Base-by-base conservation (phyloP, 2,113 vertebrate genomes). In the Hemicordylus capensis region DNA sequence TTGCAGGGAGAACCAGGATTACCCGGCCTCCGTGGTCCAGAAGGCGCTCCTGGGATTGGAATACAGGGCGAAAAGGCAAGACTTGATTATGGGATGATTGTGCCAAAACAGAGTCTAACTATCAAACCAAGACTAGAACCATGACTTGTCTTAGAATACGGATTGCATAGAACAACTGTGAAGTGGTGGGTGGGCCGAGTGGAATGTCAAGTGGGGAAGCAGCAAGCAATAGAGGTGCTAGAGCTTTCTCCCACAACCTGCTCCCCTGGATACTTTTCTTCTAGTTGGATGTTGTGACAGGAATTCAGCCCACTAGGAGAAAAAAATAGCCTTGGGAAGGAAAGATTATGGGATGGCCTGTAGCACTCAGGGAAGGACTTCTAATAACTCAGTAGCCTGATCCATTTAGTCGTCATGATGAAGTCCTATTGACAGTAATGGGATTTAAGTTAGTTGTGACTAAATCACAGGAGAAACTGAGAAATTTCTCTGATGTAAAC, bases 61-160 rank as follows among this genome's bases (percentile, higher is more conserved):
- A 97, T 93, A 92, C 98, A 97, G 90, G 98, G 98, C 22, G 96
- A 97, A 92, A 98, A 98, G 96, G 98, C 98, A 73, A 92, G 94
- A 64, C 85, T 76, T 59, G 15, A 56, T 88, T 66, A n/a, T 89
- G 10, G 19, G 89, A 58, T 0, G 81, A 3, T 10, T 76, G 75
- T 72, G 22, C 56, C 46, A 74, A 80, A 74, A 8, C 44, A 59
- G 72, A 74, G 1, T 76, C 64, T 69, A 83, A 44, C 77, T 76
- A 64, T 83, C n/a, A n/a, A n/a, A n/a, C 42, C 20, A 17, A 67
- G 39, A 34, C 48, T 84, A 51, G 20, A 61, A 1, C 26, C 42
- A 17, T 24, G 5, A 17, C 44, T 56, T 3, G 31, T 69, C 48
- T 69, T n/a, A 44, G 61, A 67, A 76, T n/a, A 12, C 4, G 19